Evolutionary conservation across 2,113 vertebrate species (phyloP), one percentile per base, ranked within the genome.

Genomic region (Hydropotes inermis): DNA sequence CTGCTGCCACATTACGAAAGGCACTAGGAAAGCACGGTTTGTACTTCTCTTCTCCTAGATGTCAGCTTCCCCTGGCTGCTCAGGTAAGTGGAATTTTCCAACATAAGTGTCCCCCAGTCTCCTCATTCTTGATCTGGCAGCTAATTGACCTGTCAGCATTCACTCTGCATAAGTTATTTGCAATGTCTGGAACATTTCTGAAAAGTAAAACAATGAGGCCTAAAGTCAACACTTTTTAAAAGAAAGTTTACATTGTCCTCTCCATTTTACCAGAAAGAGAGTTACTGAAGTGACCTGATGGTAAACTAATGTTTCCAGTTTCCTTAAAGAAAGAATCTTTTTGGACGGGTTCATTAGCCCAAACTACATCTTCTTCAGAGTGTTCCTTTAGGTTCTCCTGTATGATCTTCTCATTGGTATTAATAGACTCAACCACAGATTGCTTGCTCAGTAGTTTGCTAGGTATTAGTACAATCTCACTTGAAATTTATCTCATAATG

Each of bases 61-160:
- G 27, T 85, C 97, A 95, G 58, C 94, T 52, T 76, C 30, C 55
- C 64, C 43, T 13, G 30, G 28, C 19, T 67, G 5, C 58, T 54
- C 61, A 95, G 58, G 85, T 94, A 97, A 82, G 57, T 57, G 64
- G 92, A 88, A 95, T 88, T 96, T 96, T 97, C 91, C 95, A 85
- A 39, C 50, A 14, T 33, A 64, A 90, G 92, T 8, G 8, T 87
- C 54, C 64, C 33, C 39, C 4, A 14, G 50, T 36, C 25, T 97
- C 76, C 60, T 97, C 64, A 83, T 39, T 0, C 1, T 45, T 55
- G 3, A 36, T 74, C 92, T 79, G 76, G n/a, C 76, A 94, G 82
- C 54, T 97, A 86, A 93, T 33, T 94, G 87, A 90, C 82, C 90
- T 93, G 89, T 52, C 0, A 0, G 43, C 61, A 50, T 97, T 87